Evolutionary conservation across 1,140 invertebrate genomes (phyloP), one percentile per base, ranked within the genome.

Genomic region (Ectropis grisescens): DNA sequence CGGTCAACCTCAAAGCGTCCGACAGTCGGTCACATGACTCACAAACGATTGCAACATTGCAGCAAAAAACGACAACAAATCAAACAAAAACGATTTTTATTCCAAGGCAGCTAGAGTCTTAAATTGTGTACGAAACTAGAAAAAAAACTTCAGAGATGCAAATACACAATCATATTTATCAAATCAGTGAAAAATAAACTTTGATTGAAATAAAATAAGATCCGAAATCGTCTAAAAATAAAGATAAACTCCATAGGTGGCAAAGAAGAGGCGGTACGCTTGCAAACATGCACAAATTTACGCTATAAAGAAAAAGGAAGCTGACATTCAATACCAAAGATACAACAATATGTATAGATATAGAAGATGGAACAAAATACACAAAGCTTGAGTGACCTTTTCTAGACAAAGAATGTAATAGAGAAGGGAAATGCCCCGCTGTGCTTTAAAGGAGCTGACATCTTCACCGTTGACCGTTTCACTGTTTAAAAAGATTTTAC

Each of bases 251-350:
- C 66, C 36, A 62, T 71, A 60, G 68, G 68, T 70, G 70, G 70
- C 47, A 44, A 53, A 37, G 34, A 41, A 41, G 30, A 71, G 65
- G 64, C 62, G 67, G 67, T 43, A 55, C 47, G 69, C 74, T 68
- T 66, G 62, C 69, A 78, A 78, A 78, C 67, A 71, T 33, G 41
- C 43, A 50, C 47, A 52, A 54, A 61, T 64, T 56, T 22, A 33
- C 15, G 49, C 47, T 58, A 58, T 62, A 53, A 62, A 45, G n/a
- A 50, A 37, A 50, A 54, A 61, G 46, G 56, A 26, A 53, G 65
- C 62, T 58, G 62, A 40, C 47, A 47, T 53, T 46, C 33, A 48
- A 47, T 33, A 37, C 44, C 27, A n/a, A n/a, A n/a, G n/a, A 52
- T 41, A 53, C 47, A 69, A 62, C 66, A 54, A 58, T 65, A 62